Conservation (phyloP, 2,888 invertebrate genomes). For the Cyclophora albipunctata region DNA sequence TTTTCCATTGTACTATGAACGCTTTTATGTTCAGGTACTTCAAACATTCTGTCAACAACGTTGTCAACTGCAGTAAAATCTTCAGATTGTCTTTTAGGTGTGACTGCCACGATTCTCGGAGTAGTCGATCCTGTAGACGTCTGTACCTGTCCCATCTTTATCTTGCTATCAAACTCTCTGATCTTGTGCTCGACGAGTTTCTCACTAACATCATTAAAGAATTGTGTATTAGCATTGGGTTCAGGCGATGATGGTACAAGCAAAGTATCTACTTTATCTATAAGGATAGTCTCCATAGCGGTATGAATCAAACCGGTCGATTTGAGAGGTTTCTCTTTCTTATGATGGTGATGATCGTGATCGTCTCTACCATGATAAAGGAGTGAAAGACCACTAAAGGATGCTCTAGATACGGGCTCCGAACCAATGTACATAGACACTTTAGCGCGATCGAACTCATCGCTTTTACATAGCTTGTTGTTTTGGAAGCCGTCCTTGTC, state of each 20-base stretch:
- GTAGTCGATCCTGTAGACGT: conserved; percentile 16
- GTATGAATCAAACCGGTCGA: conserved; percentile 63
- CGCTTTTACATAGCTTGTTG: conserved; percentile 48
- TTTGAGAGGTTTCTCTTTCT: conserved; percentile 44
- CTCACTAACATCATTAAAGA: conserved; percentile 58
- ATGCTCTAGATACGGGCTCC: conserved; percentile 57
- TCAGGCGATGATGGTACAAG: conserved; percentile 58
- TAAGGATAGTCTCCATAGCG: conserved; percentile 74
- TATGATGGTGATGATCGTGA: conserved; percentile 37
- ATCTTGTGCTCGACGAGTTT: conserved; percentile 54
- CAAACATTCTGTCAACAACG: conserved; percentile 2
- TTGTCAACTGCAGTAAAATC: conserved; percentile 14
- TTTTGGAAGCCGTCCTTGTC: conserved; percentile 45
- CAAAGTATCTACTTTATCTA: conserved; percentile 68
- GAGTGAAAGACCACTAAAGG: conserved; percentile 49
- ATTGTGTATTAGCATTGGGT: conserved; percentile 38
- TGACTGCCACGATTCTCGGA: conserved; percentile 20
- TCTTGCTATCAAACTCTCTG: conserved; percentile 20
- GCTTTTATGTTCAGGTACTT: conserved; percentile 17
- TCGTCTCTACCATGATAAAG: conserved; percentile 35
- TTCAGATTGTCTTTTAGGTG: conserved; percentile 18
- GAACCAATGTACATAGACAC: conserved; percentile 69
- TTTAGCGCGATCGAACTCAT: conserved; percentile 45
- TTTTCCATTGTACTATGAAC: conserved; percentile 35
- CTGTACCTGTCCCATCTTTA: conserved; percentile 18